Percentiles rank a stretch among this genome's conserved stretches.
Conservation (phyloP, 1,140 invertebrate species). For the Phortica variegata region DNA sequence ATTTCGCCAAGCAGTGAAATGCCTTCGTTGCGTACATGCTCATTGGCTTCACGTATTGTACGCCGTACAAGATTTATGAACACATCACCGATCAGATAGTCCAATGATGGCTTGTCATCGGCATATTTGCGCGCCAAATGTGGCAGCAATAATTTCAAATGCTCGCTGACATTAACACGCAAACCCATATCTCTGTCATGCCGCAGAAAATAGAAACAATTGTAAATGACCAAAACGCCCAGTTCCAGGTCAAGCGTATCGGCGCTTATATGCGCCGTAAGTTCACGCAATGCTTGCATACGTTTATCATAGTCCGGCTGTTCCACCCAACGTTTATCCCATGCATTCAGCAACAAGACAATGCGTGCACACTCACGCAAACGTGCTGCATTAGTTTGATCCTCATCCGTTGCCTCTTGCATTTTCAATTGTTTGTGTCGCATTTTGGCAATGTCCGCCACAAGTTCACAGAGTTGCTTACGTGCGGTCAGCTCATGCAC, state of each 20-base stretch:
- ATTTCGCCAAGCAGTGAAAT: conserved; percentile 75
- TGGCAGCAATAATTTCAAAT: conserved; percentile 68
- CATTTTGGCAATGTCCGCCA: conserved; percentile 61
- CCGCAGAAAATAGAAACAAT: conserved; percentile 77
- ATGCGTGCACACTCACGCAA: conserved; percentile 59
- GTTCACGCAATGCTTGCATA: conserved; percentile 69
- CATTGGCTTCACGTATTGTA: conserved; percentile 66
- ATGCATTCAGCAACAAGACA: conserved; percentile 78
- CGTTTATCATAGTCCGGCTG: conserved; percentile 87
- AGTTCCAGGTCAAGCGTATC: conserved; percentile 64
- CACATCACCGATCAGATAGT: conserved; percentile 72
- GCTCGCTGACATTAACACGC: conserved; percentile 73
- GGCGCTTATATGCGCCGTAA: conserved; percentile 58
- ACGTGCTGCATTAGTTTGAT: not conserved
- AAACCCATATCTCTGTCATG: conserved; percentile 81
- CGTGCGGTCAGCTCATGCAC: conserved; percentile 63
- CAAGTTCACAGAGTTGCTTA: conserved; percentile 66
- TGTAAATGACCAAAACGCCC: conserved; percentile 74
- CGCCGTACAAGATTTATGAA: conserved; percentile 69
- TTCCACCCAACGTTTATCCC: conserved; percentile 80
- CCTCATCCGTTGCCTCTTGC: not conserved
- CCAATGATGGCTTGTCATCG: conserved; percentile 58
- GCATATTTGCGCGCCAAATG: conserved; percentile 61
- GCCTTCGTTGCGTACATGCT: conserved; percentile 71
- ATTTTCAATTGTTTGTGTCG: conserved; percentile 32